These are phyloP conservation scores for Champsocephalus gunnari DNA, from an alignment of 2,797 vertebrate species.

Conservation along the genomic window DNA sequence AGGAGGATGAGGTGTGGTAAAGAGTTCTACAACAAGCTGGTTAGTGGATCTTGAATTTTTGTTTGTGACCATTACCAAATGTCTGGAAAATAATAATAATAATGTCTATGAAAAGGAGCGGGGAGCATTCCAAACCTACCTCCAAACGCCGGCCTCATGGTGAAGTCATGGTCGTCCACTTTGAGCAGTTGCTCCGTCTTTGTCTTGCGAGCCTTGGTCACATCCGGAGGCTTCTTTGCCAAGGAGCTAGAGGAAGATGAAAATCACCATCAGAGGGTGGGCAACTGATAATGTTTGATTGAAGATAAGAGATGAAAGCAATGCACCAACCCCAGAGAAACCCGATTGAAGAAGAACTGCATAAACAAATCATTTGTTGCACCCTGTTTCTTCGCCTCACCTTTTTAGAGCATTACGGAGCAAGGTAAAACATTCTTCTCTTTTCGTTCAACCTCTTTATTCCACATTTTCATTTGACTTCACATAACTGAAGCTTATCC, in stretches of 20 bases:
- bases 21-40: neutral
- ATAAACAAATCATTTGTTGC: slow-evolving; percentile 3
- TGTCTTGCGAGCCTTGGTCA: slow-evolving; percentile 88
- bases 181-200: slow-evolving; percentile 92
- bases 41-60: neutral
- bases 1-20: neutral
- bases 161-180: slow-evolving; percentile 95
- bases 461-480: neutral
- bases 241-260: slow-evolving; percentile 83
- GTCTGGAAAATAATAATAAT: neutral
- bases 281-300: neutral
- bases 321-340: neutral
- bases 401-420: neutral
- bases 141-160: slow-evolving; percentile 95
- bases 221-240: slow-evolving; percentile 90
- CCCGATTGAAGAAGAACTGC: neutral
- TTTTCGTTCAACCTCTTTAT: neutral
- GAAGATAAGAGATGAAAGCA: slow-evolving; percentile 8
- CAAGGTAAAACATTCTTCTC: neutral
- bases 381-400: neutral
- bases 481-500: neutral
- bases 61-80: neutral
- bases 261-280: slow-evolving; percentile 18
- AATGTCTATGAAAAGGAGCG: neutral
- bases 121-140: slow-evolving; percentile 77